Evolutionary conservation across 2,797 vertebrate genomes (phyloP).

Genomic region (Miichthys miiuy): DNA sequence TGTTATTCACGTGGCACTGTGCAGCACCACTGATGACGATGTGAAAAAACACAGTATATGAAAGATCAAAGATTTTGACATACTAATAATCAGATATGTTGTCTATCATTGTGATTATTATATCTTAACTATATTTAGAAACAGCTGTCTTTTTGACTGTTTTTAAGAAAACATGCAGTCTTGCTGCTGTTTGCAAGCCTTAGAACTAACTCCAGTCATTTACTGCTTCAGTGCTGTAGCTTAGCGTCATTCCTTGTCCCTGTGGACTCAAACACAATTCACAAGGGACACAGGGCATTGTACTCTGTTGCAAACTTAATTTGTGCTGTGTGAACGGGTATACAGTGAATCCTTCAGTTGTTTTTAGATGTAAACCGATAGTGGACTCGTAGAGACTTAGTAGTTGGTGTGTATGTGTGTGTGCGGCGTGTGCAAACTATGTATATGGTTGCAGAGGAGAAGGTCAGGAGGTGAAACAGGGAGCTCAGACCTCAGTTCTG

Average conservation of each 20-base stretch:
- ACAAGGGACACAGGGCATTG: conserved; percentile 41
- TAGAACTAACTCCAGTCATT: neutral
- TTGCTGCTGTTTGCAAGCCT: neutral
- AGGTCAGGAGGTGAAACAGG: conserved; percentile 57
- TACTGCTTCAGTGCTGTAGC: neutral
- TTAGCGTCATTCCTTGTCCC: conserved; percentile 8
- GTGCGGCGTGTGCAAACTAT: neutral
- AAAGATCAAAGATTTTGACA: neutral
- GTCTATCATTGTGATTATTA: neutral
- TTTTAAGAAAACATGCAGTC: conserved; percentile 1
- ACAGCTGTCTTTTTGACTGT: neutral
- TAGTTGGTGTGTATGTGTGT: conserved; percentile 18
- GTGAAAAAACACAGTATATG: neutral
- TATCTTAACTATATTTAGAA: neutral
- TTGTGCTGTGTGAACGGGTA: conserved; percentile 58
- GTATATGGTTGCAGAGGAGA: conserved; percentile 46
- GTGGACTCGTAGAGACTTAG: neutral
- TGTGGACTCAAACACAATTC: conserved; percentile 36
- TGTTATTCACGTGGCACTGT: neutral
- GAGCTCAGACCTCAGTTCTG: conserved; percentile 46
- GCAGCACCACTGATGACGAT: neutral
- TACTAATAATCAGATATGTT: neutral
- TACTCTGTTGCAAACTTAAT: conserved; percentile 5
- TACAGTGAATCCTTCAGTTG: conserved; percentile 1
- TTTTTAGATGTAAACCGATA: conserved; percentile 52